phyloP scores from a whole-genome alignment of 1,140 invertebrate species.

The Sitodiplosis mosellana region DNA sequence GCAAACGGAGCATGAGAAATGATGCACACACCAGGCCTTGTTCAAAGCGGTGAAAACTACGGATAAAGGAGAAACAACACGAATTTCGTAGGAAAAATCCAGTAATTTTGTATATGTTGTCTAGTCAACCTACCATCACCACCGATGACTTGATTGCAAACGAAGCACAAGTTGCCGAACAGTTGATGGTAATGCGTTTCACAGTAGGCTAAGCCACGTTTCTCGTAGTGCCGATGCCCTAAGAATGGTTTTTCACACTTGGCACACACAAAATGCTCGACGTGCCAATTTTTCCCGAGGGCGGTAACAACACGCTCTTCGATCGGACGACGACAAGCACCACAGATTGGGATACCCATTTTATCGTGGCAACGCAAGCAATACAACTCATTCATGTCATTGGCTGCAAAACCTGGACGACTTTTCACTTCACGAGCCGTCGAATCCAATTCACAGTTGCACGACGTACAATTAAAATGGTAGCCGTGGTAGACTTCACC shows the following conservation, averaged over 20 bases:
- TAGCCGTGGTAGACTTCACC: constrained; percentile 98
- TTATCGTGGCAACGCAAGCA: constrained; percentile 97
- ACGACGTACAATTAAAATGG: constrained; percentile 94
- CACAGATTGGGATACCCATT: constrained; percentile 96
- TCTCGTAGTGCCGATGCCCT: constrained; percentile 97
- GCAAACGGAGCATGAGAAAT: constrained; percentile 97
- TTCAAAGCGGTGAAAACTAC: constrained; percentile 95
- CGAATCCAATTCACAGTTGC: constrained; percentile 68
- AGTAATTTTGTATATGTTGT: not conserved
- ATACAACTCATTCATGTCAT: constrained; percentile 90
- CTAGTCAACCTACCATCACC: constrained; percentile 67
- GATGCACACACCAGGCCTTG: constrained; percentile 99
- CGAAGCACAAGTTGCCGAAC: constrained; percentile 96
- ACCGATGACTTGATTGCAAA: constrained; percentile 95
- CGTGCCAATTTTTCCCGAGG: constrained; percentile 98
- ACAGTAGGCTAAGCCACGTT: constrained; percentile 96
- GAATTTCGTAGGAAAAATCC: constrained; percentile 10
- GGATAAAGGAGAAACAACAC: no score
- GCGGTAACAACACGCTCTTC: constrained; percentile 94
- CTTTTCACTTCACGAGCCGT: constrained; percentile 90
- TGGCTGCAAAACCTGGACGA: constrained; percentile 71
- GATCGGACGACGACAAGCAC: constrained; percentile 88
- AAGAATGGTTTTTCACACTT: constrained; percentile 99
- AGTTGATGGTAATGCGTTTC: constrained; percentile 98
- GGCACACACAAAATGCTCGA: constrained; percentile 99